A percentile compares a stretch with the other conserved stretches of the same genome.
Evolutionary conservation across 2,888 invertebrate genomes (phyloP).

Genomic region (Cabera pusaria): DNA sequence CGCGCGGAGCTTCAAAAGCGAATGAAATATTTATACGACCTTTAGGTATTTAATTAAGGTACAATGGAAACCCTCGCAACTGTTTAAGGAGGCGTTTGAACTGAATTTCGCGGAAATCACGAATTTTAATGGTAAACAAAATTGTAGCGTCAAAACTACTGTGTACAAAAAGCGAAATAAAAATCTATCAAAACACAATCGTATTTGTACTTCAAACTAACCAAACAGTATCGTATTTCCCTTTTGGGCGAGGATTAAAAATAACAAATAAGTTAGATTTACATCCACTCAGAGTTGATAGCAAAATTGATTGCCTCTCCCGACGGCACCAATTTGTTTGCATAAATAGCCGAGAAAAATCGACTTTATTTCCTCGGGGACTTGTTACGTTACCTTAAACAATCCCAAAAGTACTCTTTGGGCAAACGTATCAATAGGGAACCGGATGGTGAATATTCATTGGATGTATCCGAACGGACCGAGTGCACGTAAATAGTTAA

Average conservation of each 20-base stretch:
- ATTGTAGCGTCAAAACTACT: not conserved
- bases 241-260: constrained; percentile 18
- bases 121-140: too few relatives aligned
- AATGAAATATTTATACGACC: not conserved
- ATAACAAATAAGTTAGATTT: constrained; percentile 21
- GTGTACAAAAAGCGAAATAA: constrained; percentile 2
- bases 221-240: constrained; percentile 20
- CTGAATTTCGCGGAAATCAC: too few relatives aligned
- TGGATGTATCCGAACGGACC: constrained; percentile 32
- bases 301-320: constrained; percentile 23
- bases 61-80: too few relatives aligned
- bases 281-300: constrained; percentile 8
- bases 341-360: constrained; percentile 34
- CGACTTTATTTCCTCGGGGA: constrained; percentile 39
- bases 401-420: constrained; percentile 43
- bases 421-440: constrained; percentile 54
- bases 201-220: too few relatives aligned
- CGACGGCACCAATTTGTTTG: constrained; percentile 32
- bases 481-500: constrained; percentile 55
- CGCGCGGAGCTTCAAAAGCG: not conserved
- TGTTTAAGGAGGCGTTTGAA: too few relatives aligned
- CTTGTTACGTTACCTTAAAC: constrained; percentile 48
- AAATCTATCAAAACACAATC: too few relatives aligned
- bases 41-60: not conserved
- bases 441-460: constrained; percentile 32